Conservation (phyloP, 2,888 invertebrate species). For the Drosophila emarginata region DNA sequence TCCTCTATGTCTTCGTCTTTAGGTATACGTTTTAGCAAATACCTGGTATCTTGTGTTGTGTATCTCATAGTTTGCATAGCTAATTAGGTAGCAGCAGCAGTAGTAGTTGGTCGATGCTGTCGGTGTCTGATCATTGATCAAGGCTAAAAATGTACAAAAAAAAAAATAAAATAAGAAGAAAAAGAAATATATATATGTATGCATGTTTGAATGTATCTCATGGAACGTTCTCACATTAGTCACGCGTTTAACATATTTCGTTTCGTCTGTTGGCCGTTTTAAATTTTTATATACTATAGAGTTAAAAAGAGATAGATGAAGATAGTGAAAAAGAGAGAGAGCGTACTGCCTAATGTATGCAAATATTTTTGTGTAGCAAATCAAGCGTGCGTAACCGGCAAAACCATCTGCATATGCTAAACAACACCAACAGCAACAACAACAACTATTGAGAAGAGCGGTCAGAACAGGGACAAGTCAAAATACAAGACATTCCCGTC, state of each 20-base stretch:
- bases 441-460: neutral
- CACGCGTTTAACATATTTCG: constrained; percentile 78
- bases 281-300: constrained; percentile 72
- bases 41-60: constrained; percentile 64
- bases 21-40: constrained; percentile 29
- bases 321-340: neutral
- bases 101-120: constrained; percentile 22
- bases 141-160: constrained; percentile 7
- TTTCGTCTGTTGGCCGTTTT: constrained; percentile 69
- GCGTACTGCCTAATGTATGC: constrained; percentile 50
- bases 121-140: constrained; percentile 36
- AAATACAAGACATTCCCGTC: too few species aligned
- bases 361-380: constrained; percentile 70
- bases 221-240: constrained; percentile 77
- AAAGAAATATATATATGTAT: neutral
- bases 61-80: constrained; percentile 78
- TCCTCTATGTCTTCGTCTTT: constrained; percentile 16
- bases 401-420: constrained; percentile 73
- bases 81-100: constrained; percentile 61
- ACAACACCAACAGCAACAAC: constrained; percentile 23
- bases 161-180: neutral
- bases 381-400: constrained; percentile 73
- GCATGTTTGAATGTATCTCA: constrained; percentile 51
- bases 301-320: neutral
- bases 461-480: constrained; percentile 16